Conservation (phyloP, 2,113 vertebrate species). For the Lamprotornis superbus region DNA sequence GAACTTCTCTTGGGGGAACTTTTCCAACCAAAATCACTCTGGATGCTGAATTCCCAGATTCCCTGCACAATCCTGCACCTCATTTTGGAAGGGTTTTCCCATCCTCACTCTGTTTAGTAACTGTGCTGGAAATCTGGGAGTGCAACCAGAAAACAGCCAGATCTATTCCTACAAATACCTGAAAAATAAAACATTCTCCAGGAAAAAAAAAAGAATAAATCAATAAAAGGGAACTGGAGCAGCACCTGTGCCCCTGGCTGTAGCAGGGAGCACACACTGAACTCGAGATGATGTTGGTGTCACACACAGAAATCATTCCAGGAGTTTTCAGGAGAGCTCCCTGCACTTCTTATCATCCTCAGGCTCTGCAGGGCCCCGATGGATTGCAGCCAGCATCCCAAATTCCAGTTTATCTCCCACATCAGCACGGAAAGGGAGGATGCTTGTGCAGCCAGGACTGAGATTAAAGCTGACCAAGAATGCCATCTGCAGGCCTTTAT, state of each 20-base stretch:
- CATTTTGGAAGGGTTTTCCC: not conserved
- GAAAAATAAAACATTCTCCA: not conserved
- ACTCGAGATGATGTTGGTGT: not conserved
- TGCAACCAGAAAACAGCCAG: not conserved
- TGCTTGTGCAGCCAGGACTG: not conserved
- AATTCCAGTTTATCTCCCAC: not conserved
- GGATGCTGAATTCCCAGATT: not conserved
- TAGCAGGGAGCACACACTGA: fast-evolving
- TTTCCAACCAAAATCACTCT: not conserved
- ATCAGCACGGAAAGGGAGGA: not conserved
- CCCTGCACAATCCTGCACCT: not conserved
- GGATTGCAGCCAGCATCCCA: not conserved
- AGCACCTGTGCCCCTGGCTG: fast-evolving
- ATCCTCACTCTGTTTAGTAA: not conserved
- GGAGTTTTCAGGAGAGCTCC: not conserved
- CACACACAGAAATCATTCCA: not conserved
- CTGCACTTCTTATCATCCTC: not conserved
- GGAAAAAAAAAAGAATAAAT: too few relatives aligned
- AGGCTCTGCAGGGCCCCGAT: not conserved
- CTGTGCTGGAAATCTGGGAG: not conserved
- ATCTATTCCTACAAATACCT: not conserved
- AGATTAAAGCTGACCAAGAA: constrained; percentile 15
- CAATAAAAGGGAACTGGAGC: too few relatives aligned
- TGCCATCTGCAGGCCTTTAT: constrained; percentile 35
- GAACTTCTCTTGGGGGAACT: not conserved